Evolutionary conservation across 2,113 vertebrate genomes (phyloP), one percentile per base, ranked within the genome.

Genomic region (Xiphorhynchus elegans): DNA sequence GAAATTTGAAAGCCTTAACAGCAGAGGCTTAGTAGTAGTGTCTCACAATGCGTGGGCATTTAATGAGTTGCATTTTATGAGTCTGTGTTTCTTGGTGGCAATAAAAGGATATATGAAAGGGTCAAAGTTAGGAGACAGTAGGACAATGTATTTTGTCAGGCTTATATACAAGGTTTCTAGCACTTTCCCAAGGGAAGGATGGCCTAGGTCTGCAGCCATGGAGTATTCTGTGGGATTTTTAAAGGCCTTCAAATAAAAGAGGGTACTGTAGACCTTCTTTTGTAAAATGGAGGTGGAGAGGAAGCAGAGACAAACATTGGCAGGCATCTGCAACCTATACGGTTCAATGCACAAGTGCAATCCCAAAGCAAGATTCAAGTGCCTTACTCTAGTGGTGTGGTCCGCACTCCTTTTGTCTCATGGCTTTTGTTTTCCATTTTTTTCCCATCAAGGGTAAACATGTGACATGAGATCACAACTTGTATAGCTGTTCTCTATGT

Each of bases 61-160:
- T 95, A 95, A 97, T 87, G 86, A 87, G 76, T 72, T 93, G 69
- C 37, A 25, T 95, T 97, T 96, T 95, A 97, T 81, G 60, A 87
- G 89, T 72, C 94, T 95, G 80, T 86, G 96, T 96, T 90, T 89
- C 93, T 75, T 75, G 60, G 2, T 6, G 40, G 60, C 49, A 87
- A 75, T 95, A 92, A 96, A 97, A 92, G 52, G 56, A 84, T 94
- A 75, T 87, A 92, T 19, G 80, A 95, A 89, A 88, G 49, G 87
- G 89, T 95, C 75, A 78, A 68, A 92, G 35, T 87, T 68, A 95
- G 95, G 49, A 81, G 69, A 72, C 42, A 74, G 29, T 58, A 89
- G 68, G 42, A 81, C 76, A 96, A 40, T 39, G 4, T 81, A 87
- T 74, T 73, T 87, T 95, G 80, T 77, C 89, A 92, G 40, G 25